Conservation (phyloP, 1,140 invertebrate species). For the Pteromalus puparum region DNA sequence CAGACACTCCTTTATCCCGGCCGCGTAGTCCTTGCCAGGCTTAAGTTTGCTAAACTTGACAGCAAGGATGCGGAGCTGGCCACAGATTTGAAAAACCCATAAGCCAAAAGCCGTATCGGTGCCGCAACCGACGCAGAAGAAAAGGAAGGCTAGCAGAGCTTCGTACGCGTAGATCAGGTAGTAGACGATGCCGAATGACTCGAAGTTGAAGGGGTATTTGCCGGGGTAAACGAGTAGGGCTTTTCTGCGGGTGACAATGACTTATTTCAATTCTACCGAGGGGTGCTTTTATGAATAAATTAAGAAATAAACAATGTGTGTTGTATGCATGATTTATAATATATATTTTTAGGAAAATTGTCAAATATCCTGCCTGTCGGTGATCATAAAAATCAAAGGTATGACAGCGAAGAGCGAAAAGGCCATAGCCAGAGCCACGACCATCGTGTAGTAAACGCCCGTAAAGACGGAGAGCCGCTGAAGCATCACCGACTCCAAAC, state of each 20-base stretch:
- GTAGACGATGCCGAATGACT: neutral
- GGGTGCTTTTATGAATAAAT: too few relatives aligned
- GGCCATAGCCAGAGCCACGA: slow-evolving; percentile 13
- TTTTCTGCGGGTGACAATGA: neutral
- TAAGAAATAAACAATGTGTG: too few relatives aligned
- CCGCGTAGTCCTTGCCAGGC: slow-evolving; percentile 4
- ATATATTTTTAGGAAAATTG: neutral
- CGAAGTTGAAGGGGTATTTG: slow-evolving; percentile 7
- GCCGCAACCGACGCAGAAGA: slow-evolving; percentile 15
- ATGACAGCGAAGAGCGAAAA: slow-evolving; percentile 63
- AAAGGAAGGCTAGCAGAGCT: neutral
- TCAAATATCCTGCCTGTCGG: slow-evolving; percentile 5
- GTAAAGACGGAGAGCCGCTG: slow-evolving; percentile 67
- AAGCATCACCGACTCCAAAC: slow-evolving; percentile 74
- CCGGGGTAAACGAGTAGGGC: neutral
- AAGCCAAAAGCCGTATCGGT: slow-evolving; percentile 58
- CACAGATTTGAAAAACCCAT: slow-evolving; percentile 58
- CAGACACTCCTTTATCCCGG: slow-evolving; percentile 44
- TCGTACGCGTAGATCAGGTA: slow-evolving; percentile 27
- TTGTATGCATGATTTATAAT: neutral
- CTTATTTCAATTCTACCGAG: too few relatives aligned
- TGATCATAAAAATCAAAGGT: slow-evolving; percentile 7
- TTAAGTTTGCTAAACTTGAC: slow-evolving; percentile 53
- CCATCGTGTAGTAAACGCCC: slow-evolving; percentile 55
- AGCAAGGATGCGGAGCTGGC: slow-evolving; percentile 42